Conservation (phyloP, 2,888 invertebrate species). For the Helobdella robusta region DNA sequence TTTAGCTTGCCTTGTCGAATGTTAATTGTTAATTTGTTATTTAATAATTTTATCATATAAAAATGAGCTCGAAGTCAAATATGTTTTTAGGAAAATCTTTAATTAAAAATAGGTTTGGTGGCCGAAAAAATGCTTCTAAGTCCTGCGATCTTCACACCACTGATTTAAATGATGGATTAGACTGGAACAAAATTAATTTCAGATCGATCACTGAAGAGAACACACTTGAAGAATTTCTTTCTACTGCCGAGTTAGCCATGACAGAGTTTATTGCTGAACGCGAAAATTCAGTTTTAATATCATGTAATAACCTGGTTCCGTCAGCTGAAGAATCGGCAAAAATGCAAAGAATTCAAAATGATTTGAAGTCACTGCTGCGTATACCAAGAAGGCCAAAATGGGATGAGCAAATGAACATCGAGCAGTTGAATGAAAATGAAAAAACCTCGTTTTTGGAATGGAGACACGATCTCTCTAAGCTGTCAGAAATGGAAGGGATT, state of each 20-base stretch:
- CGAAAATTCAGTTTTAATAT: constrained; percentile 74
- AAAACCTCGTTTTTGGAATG: constrained; percentile 77
- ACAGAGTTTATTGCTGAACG: constrained; percentile 71
- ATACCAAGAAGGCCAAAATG: constrained; percentile 80
- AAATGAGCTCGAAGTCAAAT: too few species aligned
- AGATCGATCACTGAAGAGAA: constrained; percentile 86
- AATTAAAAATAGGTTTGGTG: constrained; percentile 20
- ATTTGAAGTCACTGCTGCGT: constrained; percentile 57
- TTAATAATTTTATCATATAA: too few species aligned
- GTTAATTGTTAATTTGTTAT: too few species aligned
- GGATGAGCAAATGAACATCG: constrained; percentile 64
- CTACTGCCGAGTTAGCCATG: constrained; percentile 85
- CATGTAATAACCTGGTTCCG: constrained; percentile 57
- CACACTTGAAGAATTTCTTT: constrained; percentile 88
- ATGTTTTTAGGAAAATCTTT: constrained; percentile 16
- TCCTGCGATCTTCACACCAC: constrained; percentile 61
- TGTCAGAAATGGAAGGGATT: constrained; percentile 59
- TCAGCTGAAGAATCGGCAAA: constrained; percentile 56
- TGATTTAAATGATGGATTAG: constrained; percentile 78
- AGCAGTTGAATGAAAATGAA: constrained; percentile 71
- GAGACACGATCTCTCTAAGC: constrained; percentile 67
- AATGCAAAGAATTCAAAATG: constrained; percentile 40
- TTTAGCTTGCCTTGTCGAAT: too few species aligned
- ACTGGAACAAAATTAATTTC: constrained; percentile 79
- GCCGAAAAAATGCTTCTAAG: not conserved